phyloP scores from a whole-genome alignment of 2,888 invertebrate species.

The Mantis religiosa region DNA sequence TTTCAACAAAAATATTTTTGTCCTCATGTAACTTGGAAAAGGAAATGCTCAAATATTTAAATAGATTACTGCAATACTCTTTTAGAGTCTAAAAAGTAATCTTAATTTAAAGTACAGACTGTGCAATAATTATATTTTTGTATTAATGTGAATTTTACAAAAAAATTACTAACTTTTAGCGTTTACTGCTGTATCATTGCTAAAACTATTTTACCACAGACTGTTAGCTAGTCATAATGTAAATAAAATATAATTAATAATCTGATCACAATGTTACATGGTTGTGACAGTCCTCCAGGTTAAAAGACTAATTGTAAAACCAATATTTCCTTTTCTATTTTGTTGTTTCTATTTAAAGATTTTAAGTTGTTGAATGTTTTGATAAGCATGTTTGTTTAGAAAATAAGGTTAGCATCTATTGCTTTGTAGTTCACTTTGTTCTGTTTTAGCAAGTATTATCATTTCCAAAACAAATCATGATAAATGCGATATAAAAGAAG shows the following conservation, averaged over 20 bases:
- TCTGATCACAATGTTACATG: neutral
- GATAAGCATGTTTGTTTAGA: neutral
- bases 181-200: neutral
- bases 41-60: neutral
- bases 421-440: neutral
- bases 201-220: neutral
- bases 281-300: neutral
- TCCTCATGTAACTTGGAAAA: neutral
- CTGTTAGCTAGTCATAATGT: neutral
- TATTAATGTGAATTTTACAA: neutral
- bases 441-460: neutral
- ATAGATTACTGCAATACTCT: neutral
- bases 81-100: neutral
- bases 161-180: neutral
- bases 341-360: neutral
- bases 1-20: neutral
- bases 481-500: neutral
- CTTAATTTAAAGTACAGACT: neutral
- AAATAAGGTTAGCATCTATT: neutral
- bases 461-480: neutral
- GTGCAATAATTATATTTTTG: neutral
- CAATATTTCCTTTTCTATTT: neutral
- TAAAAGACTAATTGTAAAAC: neutral
- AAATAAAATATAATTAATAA: neutral
- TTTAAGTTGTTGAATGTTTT: neutral